A percentile compares a stretch with the other conserved stretches of the same genome.
phyloP scores from a whole-genome alignment of 1,140 invertebrate species.

The Scaptodrosophila lebanonensis region DNA sequence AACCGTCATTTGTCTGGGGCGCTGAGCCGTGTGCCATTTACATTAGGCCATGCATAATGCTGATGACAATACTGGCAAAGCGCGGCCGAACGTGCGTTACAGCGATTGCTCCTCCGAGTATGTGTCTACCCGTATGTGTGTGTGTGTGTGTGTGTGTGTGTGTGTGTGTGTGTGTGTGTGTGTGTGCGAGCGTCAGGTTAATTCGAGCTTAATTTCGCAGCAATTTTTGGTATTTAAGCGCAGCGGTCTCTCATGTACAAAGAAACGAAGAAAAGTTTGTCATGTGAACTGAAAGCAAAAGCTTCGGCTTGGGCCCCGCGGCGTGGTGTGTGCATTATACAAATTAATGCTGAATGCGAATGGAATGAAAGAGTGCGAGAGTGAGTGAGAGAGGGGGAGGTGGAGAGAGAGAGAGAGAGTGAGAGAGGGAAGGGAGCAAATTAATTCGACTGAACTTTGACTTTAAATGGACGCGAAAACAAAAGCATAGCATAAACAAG shows the following conservation, averaged over 20 bases:
- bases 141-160: too few species aligned
- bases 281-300: slow-evolving; percentile 37
- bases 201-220: slow-evolving; percentile 34
- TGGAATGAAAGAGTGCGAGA: neutral
- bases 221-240: slow-evolving; percentile 32
- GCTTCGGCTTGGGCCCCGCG: slow-evolving; percentile 31
- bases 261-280: slow-evolving; percentile 1
- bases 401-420: neutral
- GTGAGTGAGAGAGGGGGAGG: neutral
- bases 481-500: too few species aligned
- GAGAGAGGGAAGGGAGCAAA: slow-evolving; percentile 13
- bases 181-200: slow-evolving; percentile 11
- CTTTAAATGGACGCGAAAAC: slow-evolving; percentile 8
- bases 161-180: slow-evolving; percentile 7
- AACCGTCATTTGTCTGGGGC: slow-evolving; percentile 34
- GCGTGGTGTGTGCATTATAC: slow-evolving; percentile 45
- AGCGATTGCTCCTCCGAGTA: too few species aligned
- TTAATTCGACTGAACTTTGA: slow-evolving; percentile 44
- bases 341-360: slow-evolving; percentile 49
- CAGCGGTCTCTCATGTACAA: slow-evolving; percentile 12
- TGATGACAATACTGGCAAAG: too few species aligned
- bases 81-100: too few species aligned
- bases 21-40: slow-evolving; percentile 20
- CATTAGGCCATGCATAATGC: too few species aligned
- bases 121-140: too few species aligned